A percentile compares a stretch with the other conserved stretches of the same genome.
phyloP scores from a whole-genome alignment of 2,888 invertebrate species.

The Agrochola lychnidis region DNA sequence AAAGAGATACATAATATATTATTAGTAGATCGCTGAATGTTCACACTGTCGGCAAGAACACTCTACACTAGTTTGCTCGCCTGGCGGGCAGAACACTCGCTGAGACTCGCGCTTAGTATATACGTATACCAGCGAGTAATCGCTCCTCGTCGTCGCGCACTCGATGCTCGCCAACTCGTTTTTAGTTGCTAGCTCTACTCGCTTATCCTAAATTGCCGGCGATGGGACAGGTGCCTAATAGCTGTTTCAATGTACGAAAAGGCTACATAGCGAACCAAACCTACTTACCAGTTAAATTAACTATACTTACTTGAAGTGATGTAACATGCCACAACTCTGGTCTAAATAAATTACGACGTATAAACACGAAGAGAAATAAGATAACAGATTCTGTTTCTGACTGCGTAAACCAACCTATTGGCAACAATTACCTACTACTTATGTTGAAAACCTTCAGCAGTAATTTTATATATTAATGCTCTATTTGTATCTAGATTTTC shows the following conservation, averaged over 20 bases:
- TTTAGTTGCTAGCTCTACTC: neutral
- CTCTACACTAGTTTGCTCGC: neutral
- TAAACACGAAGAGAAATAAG: neutral
- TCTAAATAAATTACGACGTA: neutral
- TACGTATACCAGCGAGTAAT: no score
- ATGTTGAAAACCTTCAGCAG: slow-evolving; percentile 9
- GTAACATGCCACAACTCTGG: slow-evolving; percentile 1
- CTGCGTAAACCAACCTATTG: neutral
- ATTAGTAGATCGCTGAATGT: neutral
- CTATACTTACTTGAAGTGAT: neutral
- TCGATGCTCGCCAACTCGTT: neutral
- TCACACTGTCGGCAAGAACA: neutral
- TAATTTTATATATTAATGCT: slow-evolving; percentile 22
- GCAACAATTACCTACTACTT: neutral
- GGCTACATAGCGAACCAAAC: neutral
- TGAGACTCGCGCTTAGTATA: neutral
- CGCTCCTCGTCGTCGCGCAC: no score
- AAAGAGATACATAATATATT: neutral
- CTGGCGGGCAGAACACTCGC: neutral
- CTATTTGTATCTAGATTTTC: neutral
- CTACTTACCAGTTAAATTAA: neutral
- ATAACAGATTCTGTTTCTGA: neutral
- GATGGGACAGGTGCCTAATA: neutral
- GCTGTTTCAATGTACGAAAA: neutral
- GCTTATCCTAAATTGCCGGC: neutral